Conservation (phyloP, 2,888 invertebrate genomes). For the Lithophane ornitopus region DNA sequence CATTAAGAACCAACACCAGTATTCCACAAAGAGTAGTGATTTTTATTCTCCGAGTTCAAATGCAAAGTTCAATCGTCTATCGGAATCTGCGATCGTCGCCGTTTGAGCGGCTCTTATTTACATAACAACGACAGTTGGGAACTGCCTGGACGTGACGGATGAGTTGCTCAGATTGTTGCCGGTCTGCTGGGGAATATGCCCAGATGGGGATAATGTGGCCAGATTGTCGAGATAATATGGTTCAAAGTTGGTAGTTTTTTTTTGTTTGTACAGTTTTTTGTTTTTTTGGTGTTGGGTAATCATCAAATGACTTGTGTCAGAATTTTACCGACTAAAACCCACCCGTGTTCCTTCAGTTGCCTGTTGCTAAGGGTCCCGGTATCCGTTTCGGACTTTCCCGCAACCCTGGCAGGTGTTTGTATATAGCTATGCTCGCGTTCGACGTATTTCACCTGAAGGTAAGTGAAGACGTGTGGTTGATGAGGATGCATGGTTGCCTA, state of each 20-base stretch:
- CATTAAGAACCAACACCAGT: background rate
- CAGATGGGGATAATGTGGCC: conserved; percentile 28
- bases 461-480: background rate
- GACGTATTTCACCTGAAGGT: background rate
- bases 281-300: too few relatives aligned
- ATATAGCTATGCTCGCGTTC: background rate
- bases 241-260: background rate
- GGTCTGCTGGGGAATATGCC: conserved; percentile 1
- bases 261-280: too few relatives aligned
- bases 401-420: too few relatives aligned
- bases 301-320: too few relatives aligned
- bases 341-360: too few relatives aligned
- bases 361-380: too few relatives aligned
- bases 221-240: conserved; percentile 5
- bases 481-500: background rate
- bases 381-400: too few relatives aligned
- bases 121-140: conserved; percentile 61
- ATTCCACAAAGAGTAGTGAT: conserved; percentile 35
- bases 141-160: conserved; percentile 53
- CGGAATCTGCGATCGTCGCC: conserved; percentile 52
- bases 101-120: conserved; percentile 52
- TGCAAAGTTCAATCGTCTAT: conserved; percentile 55
- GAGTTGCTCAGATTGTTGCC: conserved; percentile 34
- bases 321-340: too few relatives aligned
- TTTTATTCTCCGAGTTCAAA: conserved; percentile 55